These are phyloP conservation scores for Chamaea fasciata DNA, from an alignment of 2,113 vertebrate genomes.

Conservation along the genomic window DNA sequence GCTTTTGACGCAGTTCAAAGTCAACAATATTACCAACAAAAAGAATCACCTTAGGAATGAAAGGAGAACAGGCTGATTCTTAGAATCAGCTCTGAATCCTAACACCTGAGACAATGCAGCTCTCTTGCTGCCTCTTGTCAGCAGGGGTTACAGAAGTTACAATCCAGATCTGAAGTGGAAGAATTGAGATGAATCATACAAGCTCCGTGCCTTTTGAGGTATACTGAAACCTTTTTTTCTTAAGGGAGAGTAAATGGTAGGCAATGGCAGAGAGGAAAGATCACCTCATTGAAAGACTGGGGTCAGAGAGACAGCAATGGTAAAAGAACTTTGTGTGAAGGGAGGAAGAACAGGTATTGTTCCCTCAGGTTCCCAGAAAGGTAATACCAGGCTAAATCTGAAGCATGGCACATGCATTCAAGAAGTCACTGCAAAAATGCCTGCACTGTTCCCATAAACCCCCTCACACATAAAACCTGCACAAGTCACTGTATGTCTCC, in stretches of 20 bases:
- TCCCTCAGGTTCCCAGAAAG: not conserved
- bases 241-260: not conserved
- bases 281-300: not conserved
- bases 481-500: not conserved
- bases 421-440: not conserved
- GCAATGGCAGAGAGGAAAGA: not conserved
- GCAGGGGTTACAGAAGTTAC: not conserved
- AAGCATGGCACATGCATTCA: not conserved
- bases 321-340: rapidly evolving
- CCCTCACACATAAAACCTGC: not conserved
- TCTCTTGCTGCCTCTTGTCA: not conserved
- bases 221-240: not conserved
- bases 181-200: not conserved
- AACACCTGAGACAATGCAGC: not conserved
- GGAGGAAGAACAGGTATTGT: not conserved
- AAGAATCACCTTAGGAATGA: not conserved
- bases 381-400: not conserved
- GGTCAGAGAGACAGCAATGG: not conserved
- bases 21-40: not conserved
- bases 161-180: not conserved
- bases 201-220: not conserved
- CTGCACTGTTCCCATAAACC: not conserved
- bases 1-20: not conserved
- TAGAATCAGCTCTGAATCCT: not conserved
- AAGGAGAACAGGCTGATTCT: not conserved